phyloP scores from a whole-genome alignment of 2,113 vertebrate genomes.

The Anser brachyrhynchus region DNA sequence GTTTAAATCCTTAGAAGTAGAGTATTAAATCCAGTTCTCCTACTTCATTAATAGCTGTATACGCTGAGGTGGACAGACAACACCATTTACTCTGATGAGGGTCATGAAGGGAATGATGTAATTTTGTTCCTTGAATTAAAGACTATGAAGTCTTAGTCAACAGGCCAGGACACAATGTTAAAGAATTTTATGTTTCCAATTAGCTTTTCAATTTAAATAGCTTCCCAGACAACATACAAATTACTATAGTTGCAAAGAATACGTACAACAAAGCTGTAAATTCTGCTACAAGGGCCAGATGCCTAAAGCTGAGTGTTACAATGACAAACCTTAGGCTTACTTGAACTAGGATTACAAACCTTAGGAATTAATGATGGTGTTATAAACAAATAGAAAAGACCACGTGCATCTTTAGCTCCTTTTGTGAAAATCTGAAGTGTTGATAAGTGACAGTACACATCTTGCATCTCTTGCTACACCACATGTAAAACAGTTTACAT shows the following conservation, averaged over 20 bases:
- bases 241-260: background rate
- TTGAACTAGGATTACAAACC: background rate
- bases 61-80: background rate
- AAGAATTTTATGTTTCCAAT: background rate
- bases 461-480: background rate
- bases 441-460: background rate
- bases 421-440: background rate
- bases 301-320: background rate
- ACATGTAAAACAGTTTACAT: background rate
- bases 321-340: background rate
- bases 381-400: background rate
- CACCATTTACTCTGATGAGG: background rate
- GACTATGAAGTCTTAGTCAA: background rate
- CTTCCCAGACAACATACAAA: background rate
- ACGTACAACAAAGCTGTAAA: background rate
- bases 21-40: background rate
- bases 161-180: background rate
- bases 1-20: background rate
- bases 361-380: background rate
- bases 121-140: background rate
- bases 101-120: background rate
- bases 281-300: background rate
- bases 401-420: background rate
- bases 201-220: background rate
- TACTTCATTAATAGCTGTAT: background rate